Evolutionary conservation across 2,888 invertebrate genomes (phyloP), one percentile per base, ranked within the genome.

Genomic region (Brachyptera putata): DNA sequence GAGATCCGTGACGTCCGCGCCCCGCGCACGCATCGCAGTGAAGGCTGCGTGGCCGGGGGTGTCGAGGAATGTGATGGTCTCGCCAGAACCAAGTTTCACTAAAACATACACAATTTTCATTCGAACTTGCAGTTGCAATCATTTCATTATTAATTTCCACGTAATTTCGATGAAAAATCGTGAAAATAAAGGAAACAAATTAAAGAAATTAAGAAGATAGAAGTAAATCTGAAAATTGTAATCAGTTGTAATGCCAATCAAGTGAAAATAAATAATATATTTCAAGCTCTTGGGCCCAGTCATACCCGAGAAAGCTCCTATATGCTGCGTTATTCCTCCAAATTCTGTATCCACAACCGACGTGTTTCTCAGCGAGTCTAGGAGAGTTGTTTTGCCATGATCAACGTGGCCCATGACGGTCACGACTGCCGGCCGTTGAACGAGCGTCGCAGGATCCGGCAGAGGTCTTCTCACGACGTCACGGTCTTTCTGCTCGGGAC

Each of bases 341-440:
- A 95, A 96, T 79, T 99, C 99, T 34, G 86, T 81, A 36, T 88
- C 87, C 0, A 94, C 97, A 2, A 98, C 87, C 37, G 87, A 82
- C 0, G 95, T 87, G 66, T 94, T 84, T 56, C 97, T 77, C 26
- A 98, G 75, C 0, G 91, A 81, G 76, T 98, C 98, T 3, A 99
- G 76, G 3, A 99, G 79, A 0, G 98, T 98, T 1, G 99, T 99
- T 81, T 99, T 98, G 2, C 99, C 99, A 77, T 99, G 99, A 80
- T 99, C 99, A 1, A 99, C 97, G 75, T 99, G 99, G 0, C 99
- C 99, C 98, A 99, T 99, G 50, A 99, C 92, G 3, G 98, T 95
- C 0, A 97, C 95, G 1, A 99, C 91, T 0, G 99, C 95, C 13
- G 94, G 89, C 1, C 98, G 82, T 2, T 83, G 83, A 39, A 83